Base-by-base conservation (phyloP, 2,113 vertebrate genomes). In the Solenodon paradoxus region DNA sequence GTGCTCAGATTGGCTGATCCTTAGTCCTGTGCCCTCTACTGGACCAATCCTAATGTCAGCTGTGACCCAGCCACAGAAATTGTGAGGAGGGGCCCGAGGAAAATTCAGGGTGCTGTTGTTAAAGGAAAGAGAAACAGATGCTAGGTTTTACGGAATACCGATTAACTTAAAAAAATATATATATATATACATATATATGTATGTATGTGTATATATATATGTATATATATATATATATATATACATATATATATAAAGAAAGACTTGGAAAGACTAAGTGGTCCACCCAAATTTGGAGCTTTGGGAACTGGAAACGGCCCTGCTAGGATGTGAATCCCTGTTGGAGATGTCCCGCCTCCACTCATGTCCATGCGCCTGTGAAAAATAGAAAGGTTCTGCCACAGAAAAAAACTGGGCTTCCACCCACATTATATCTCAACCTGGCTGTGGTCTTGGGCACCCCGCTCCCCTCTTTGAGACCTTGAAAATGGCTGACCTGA, bases 401-500 rank as follows among this genome's bases (percentile, higher is more conserved):
- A 1, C 7, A 8, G 6, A 51, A 20, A 30, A 45, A 64, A 40
- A n/a, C 64, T 40, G 51, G 49, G 47, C 19, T 69, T 16, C 40
- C 2, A 24, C 16, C 1, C 1, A 9, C 55, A 11, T n/a, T n/a
- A n/a, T n/a, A n/a, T n/a, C n/a, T n/a, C n/a, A n/a, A 5, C 53
- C 57, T 7, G 22, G 8, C 32, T 42, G 9, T 61, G 55, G 16
- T 45, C 51, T 80, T 53, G 12, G 49, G 8, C 8, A 28, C 32
- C 84, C 12, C 12, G n/a, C n/a, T n/a, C n/a, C 16, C 49, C 12
- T 82, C 47, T 57, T 4, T 3, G 51, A 51, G 57, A 86, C 45
- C 38, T 24, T 24, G 38, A 7, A 38, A 28, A 16, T 35, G 30
- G 26, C 5, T 55, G 51, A 7, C 3, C 3, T 38, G 64, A 24